Evolutionary conservation across 1,140 invertebrate species (phyloP), one percentile per base, ranked within the genome.

Genomic region (Apis dorsata): DNA sequence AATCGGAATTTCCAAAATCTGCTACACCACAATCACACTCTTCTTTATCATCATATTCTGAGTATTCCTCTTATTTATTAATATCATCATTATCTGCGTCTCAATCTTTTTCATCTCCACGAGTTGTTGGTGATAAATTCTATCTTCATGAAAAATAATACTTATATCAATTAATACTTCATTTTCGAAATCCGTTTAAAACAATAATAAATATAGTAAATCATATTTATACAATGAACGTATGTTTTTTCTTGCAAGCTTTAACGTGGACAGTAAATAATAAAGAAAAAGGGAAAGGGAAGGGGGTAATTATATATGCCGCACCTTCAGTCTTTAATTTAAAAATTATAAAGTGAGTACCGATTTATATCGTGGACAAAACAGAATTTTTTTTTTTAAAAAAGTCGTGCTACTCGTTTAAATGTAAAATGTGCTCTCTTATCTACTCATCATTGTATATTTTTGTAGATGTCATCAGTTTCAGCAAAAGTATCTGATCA

Each of bases 1-100:
- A 97, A 87, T 96, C 96, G 21, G 96, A 96, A n/a, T 93, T 96
- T 3, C 96, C 96, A 8, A 97, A 97, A 93, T 96, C 96, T 1
- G 95, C 95, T 7, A 96, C 96, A 71, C 96, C 96, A 24, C 94
- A 95, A 86, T 95, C 96, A n/a, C 93, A 95, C 84, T 95, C 94
- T 71, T 91, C 94, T 82, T 93, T 93, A 75, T 62, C 87, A 2
- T 85, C 85, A 68, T 89, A 90, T 53, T 94, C 93, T 57, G 83
- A 91, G 0, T 34, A 49, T 51, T 62, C n/a, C 8, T 0, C 17
- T 79, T 72, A 49, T 10, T 78, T 28, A 10, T 15, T 70, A 4
- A 74, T 49, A 15, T 24, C 69, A 1, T 74, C 28, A 10, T 21
- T 70, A 0, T 60, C 19, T 15, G 7, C 24, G 10, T n/a, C 34